phyloP scores from a whole-genome alignment of 2,888 invertebrate species.

The Synanthedon tipuliformis region DNA sequence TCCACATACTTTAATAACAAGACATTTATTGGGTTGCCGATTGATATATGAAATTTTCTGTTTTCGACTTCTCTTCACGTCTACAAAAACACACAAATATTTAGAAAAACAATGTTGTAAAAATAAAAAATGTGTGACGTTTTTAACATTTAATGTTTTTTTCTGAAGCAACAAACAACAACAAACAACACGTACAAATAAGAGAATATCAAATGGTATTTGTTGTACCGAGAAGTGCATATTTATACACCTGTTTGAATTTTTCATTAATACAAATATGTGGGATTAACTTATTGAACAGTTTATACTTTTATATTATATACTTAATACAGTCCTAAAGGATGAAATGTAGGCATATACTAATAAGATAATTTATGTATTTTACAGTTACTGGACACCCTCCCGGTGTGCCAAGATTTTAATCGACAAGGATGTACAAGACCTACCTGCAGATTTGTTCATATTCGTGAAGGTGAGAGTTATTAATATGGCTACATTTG shows the following conservation, averaged over 20 bases:
- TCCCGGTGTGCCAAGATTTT: slow-evolving; percentile 99
- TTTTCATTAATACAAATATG: slow-evolving; percentile 6
- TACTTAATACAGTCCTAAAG: neutral
- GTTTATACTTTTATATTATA: slow-evolving; percentile 3
- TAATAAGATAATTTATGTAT: slow-evolving; percentile 42
- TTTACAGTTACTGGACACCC: slow-evolving; percentile 99
- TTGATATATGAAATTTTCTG: too few species aligned
- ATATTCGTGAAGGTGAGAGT: slow-evolving; percentile 92
- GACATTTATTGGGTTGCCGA: too few species aligned
- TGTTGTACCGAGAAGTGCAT: too few species aligned
- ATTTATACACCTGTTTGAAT: too few species aligned
- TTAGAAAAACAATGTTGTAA: too few species aligned
- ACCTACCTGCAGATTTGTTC: slow-evolving; percentile 98
- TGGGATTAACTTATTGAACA: slow-evolving; percentile 34
- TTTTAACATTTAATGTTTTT: too few species aligned
- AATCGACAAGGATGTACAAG: slow-evolving; percentile 97
- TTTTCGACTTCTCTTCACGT: too few species aligned
- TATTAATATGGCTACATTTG: neutral
- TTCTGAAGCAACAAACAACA: too few species aligned
- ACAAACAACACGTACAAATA: too few species aligned
- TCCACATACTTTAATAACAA: slow-evolving; percentile 14
- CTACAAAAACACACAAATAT: too few species aligned
- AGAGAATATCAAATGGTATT: too few species aligned
- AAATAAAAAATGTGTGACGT: too few species aligned
- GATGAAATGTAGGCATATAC: slow-evolving; percentile 23